Conservation (phyloP, 2,797 vertebrate species). For the Cynopterus sphinx region DNA sequence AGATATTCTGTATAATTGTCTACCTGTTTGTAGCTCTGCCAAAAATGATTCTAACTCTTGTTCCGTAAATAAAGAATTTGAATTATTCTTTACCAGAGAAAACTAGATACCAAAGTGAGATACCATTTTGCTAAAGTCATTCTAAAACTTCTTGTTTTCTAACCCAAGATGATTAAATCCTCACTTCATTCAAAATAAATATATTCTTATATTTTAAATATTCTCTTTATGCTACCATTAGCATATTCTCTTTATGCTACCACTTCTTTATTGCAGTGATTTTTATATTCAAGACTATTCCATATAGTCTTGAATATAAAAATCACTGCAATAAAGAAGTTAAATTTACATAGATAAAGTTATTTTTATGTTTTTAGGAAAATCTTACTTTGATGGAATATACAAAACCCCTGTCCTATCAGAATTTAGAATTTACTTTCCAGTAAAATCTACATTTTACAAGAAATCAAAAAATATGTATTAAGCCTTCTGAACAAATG, state of each 20-base stretch:
- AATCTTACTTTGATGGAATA: background rate
- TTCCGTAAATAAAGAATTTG: background rate
- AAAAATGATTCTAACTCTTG: background rate
- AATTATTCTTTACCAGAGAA: slow-evolving; percentile 24
- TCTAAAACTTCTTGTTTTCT: slow-evolving; percentile 27
- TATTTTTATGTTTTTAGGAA: slow-evolving; percentile 16
- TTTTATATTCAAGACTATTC: slow-evolving; percentile 1
- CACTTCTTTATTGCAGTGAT: background rate
- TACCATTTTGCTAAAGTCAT: slow-evolving; percentile 7
- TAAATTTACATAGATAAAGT: background rate
- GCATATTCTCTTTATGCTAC: too few relatives aligned
- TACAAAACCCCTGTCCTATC: background rate
- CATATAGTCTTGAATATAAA: background rate
- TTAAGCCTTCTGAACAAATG: slow-evolving; percentile 47
- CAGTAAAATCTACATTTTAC: background rate
- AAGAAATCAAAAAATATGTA: slow-evolving; percentile 20
- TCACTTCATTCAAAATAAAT: background rate
- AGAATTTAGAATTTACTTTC: slow-evolving; percentile 22
- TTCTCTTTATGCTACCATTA: background rate
- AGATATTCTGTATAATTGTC: background rate
- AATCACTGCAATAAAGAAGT: background rate
- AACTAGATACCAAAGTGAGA: background rate
- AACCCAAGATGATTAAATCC: background rate
- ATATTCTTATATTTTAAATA: slow-evolving; percentile 11
- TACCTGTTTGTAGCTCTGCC: background rate